Evolutionary conservation across 2,113 vertebrate species (phyloP), one percentile per base, ranked within the genome.

Genomic region (Corythoichthys intestinalis): DNA sequence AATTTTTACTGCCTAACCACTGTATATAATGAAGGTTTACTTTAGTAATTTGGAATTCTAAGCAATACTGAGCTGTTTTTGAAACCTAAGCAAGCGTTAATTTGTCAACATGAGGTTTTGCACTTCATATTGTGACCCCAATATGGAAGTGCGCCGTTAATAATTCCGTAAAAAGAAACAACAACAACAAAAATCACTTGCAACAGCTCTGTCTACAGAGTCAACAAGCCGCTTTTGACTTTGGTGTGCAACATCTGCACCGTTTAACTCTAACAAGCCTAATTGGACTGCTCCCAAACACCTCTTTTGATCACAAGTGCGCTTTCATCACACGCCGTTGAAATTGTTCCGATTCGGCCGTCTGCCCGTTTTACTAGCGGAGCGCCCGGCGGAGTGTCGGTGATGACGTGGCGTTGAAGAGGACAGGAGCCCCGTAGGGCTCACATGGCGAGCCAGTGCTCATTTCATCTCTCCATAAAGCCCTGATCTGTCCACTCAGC

Each of bases 211-310:
- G 74, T 66, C 66, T 74, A 10, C 54, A 76, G 46, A 77, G 71
- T 72, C 72, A 77, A 73, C 13, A 59, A 63, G 52, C 73, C 15
- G 48, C 74, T 10, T 6, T 66, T 61, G 77, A 61, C 77, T 86
- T 88, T 86, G 74, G 74, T 76, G 80, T 78, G 54, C 70, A 75
- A 86, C 89, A 90, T 87, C 86, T 88, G 89, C 68, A 79, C 56
- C 13, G 79, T 84, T 83, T 84, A 87, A 67, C 72, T 77, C 72
- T 78, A 85, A 85, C 73, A 77, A 79, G 81, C 77, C 83, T 90
- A 84, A 88, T 87, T 84, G 82, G 77, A 79, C 49, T 54, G 34
- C 69, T 38, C 65, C 65, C 67, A 81, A 84, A 83, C 75, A 77
- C 70, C 7, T 58, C 80, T 83, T 83, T 85, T 83, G 78, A 85